Evolutionary conservation across 2,888 invertebrate genomes (phyloP).

Genomic region (Sycophila texana): DNA sequence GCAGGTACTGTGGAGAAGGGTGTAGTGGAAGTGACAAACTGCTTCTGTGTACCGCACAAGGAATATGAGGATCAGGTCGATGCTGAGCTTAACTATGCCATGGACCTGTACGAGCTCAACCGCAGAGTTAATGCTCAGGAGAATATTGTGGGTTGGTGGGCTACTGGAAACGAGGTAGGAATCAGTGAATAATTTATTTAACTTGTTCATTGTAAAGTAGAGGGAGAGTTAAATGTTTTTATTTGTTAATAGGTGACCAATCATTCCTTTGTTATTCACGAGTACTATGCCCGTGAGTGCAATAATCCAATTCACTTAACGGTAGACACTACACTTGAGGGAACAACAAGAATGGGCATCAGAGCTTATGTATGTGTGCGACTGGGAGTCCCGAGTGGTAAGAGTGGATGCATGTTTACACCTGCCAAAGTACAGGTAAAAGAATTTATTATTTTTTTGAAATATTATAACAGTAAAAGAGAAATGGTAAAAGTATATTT

Average conservation of each 20-base stretch:
- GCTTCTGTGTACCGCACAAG: conserved; percentile 99
- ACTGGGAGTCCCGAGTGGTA: conserved; percentile 95
- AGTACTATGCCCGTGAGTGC: conserved; percentile 96
- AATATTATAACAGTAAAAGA: not conserved
- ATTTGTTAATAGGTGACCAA: conserved; percentile 84
- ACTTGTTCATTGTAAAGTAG: not conserved
- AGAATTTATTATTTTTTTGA: conserved; percentile 16
- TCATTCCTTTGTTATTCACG: conserved; percentile 97
- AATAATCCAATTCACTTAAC: conserved; percentile 96
- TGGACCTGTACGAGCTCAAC: conserved; percentile 96
- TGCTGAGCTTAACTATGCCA: conserved; percentile 96
- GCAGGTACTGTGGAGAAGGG: conserved; percentile 92
- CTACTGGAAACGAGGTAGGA: conserved; percentile 90
- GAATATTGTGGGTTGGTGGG: conserved; percentile 99
- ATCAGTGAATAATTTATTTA: not conserved
- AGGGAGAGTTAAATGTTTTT: not conserved
- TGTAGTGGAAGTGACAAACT: conserved; percentile 97
- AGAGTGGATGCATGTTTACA: conserved; percentile 97
- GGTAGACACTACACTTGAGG: conserved; percentile 92
- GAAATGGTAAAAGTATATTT: conserved; percentile 7
- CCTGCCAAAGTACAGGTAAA: conserved; percentile 89
- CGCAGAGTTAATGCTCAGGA: conserved; percentile 94
- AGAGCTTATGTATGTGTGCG: conserved; percentile 95
- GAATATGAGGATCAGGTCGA: conserved; percentile 98
- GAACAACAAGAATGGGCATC: conserved; percentile 90